Base-by-base conservation (phyloP, 2,797 vertebrate genomes). In the Selene dorsalis region DNA sequence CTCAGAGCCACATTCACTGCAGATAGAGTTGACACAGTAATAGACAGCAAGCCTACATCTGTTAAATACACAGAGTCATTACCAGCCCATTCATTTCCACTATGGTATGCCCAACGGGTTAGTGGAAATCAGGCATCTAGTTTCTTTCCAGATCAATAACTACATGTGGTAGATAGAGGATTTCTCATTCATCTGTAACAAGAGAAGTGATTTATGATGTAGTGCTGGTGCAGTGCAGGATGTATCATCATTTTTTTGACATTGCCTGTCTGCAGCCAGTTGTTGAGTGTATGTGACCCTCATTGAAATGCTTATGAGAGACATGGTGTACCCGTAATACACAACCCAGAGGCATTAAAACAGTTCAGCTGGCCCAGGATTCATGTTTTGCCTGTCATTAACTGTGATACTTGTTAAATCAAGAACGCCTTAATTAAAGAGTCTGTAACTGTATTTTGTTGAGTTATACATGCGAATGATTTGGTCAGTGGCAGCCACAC, bases 131-230 rank as follows among this genome's bases (percentile, higher is more conserved):
- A 70, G 20, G 64, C 10, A 0, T 86, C 74, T 71, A 6, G 79
- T 87, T 85, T 90, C 71, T 88, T 75, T 85, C 61, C 35, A 8
- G 86, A 93, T 94, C 92, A 92, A 87, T 92, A 88, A 65, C 43
- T 63, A 60, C 77, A 80, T 89, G 84, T 86, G 77, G 86, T 83
- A 81, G 64, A 84, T 65, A 53, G 75, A 75, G 69, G 28, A 69
- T 84, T 80, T 82, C 20, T 88, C 68, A 75, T 84, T 70, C 62
- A 55, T 86, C 78, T 81, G 26, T 66, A 75, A 82, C 58, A 56
- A 70, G 62, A 77, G 72, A 73, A n/a, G 18, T 74, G 76, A 84
- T 80, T 89, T 73, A 84, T 75, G 68, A 83, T 79, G 72, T 30
- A 32, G 53, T 28, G 16, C 52, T 20, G 2, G 39, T 53, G 57